Evolutionary conservation across 2,113 vertebrate genomes (phyloP).

Genomic region (Desmodus rotundus): DNA sequence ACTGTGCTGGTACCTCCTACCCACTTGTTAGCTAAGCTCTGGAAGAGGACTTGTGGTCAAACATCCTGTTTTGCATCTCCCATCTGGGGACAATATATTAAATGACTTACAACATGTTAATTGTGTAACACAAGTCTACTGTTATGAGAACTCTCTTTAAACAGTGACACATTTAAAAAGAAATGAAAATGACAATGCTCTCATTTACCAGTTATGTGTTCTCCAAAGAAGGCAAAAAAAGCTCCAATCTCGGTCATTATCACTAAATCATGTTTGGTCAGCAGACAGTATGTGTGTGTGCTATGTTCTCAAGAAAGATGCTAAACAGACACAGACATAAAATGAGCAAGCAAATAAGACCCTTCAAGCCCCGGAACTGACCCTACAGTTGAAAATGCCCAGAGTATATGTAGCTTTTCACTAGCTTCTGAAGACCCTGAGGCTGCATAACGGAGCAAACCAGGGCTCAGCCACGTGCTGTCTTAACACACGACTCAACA

Average conservation of each 20-base stretch:
- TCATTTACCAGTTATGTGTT: neutral
- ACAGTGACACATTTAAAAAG: conserved; percentile 35
- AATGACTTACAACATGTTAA: conserved; percentile 54
- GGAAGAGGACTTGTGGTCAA: conserved; percentile 22
- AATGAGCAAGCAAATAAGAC: neutral
- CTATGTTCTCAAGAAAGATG: neutral
- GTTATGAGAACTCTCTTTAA: conserved; percentile 41
- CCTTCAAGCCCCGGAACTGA: neutral
- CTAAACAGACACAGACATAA: neutral
- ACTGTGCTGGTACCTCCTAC: neutral
- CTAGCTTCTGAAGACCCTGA: neutral
- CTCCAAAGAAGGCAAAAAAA: neutral
- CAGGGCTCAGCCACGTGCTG: no score
- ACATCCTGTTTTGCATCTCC: neutral
- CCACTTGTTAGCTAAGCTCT: neutral
- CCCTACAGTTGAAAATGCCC: neutral
- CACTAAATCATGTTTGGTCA: neutral
- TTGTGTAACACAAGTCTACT: conserved; percentile 51
- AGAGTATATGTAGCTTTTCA: neutral
- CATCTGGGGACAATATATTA: conserved; percentile 63
- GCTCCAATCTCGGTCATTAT: neutral
- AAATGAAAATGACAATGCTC: neutral
- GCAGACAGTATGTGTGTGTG: neutral
- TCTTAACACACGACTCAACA: no score
- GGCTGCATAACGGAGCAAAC: neutral